Base-by-base conservation (phyloP, 2,113 vertebrate genomes). In the Lepisosteus osseus region DNA sequence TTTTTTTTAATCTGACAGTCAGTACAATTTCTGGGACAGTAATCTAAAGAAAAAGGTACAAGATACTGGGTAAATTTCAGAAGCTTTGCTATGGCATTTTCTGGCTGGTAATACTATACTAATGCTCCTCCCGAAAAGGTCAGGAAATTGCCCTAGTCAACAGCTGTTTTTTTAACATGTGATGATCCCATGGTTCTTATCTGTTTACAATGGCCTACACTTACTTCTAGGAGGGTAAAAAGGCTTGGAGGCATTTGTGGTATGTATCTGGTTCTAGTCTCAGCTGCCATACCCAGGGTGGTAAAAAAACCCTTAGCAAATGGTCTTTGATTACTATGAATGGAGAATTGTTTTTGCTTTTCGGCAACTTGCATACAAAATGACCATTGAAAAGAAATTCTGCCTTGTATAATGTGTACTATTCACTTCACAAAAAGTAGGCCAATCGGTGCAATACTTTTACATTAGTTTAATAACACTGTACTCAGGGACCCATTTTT, bases 131-230 rank as follows among this genome's bases (percentile, higher is more conserved):
- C 9, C 40, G 6, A 64, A 42, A 13, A 8, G 62, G 17, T 64
- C 62, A 29, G 62, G 62, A 64, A 64, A 64, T 64, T 42, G 41
- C 8, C 41, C 17, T 64, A 41, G n/a, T 12, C 62, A 65, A 65
- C 62, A 65, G 62, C 62, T 65, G 62, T 40, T 65, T n/a, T 62
- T 65, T 65, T 15, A 65, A 65, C 62, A 65, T 40, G 41, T 12
- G 17, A 65, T 29, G 62, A 65, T 11, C 62, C 17, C n/a, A 65
- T 65, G 62, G 41, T 40, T 65, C 62, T 65, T 65, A 41, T 65
- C 7, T 65, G 62, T 40, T 40, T 51, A 65, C 41, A 65, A 65
- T 65, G 62, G 9, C 3, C 62, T 65, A 13, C 41, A 17, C 4
- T 65, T 7, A 65, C 9, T 65, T 65, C 62, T 65, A 65, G 5